Evolutionary conservation across 2,113 vertebrate genomes (phyloP).

Genomic region (Alosa alosa): DNA sequence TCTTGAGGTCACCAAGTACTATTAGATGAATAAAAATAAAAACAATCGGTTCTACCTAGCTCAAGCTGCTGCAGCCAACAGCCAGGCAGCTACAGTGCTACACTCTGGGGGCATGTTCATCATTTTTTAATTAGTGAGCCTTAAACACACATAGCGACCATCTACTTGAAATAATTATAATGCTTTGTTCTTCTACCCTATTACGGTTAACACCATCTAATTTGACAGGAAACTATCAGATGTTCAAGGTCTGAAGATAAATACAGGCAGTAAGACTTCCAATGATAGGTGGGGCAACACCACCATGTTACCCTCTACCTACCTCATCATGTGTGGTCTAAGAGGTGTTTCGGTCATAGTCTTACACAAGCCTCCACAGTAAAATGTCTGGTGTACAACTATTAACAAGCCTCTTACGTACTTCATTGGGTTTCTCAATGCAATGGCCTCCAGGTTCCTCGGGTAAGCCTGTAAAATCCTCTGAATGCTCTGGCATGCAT

Average conservation of each 20-base stretch:
- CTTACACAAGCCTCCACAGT: constrained; percentile 27
- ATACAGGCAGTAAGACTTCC: constrained; percentile 7
- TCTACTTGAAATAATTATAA: constrained; percentile 28
- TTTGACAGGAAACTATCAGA: constrained; percentile 28
- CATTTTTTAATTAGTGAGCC: not conserved
- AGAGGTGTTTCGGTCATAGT: constrained; percentile 13
- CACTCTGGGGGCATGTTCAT: not conserved
- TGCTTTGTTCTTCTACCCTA: constrained; percentile 20
- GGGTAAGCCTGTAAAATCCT: constrained; percentile 1
- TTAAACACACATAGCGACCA: constrained; percentile 7
- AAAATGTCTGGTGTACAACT: constrained; percentile 23
- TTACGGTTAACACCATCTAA: not conserved
- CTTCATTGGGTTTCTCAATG: not conserved
- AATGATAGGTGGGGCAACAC: constrained; percentile 12
- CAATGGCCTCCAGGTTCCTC: not conserved
- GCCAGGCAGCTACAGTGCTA: no score
- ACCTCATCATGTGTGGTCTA: constrained; percentile 38
- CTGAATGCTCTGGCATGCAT: constrained; percentile 7
- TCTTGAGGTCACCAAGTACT: no score
- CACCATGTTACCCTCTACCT: constrained; percentile 24
- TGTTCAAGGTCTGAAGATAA: constrained; percentile 23
- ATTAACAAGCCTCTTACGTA: constrained; percentile 1
- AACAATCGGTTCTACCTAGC: no score
- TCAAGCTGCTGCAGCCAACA: no score
- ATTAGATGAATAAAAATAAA: no score